These are phyloP conservation scores for Lithophane leautieri DNA, from an alignment of 2,888 invertebrate species.

Conservation along the genomic window DNA sequence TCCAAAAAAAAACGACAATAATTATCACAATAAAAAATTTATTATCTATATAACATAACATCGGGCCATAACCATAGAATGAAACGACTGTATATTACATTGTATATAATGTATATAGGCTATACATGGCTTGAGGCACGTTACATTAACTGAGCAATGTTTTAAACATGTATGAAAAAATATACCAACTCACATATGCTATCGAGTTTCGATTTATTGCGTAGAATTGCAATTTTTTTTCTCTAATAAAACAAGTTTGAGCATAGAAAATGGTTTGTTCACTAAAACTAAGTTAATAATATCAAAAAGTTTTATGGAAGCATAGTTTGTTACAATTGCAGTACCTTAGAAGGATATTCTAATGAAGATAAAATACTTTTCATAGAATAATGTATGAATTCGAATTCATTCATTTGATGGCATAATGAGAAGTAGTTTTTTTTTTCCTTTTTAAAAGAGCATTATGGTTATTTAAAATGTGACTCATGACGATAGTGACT, in stretches of 20 bases:
- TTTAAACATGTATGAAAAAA: slow-evolving; percentile 42
- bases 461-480: slow-evolving; percentile 9
- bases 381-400: background rate
- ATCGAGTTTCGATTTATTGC: slow-evolving; percentile 2
- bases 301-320: slow-evolving; percentile 47
- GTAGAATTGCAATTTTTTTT: slow-evolving; percentile 12
- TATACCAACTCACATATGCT: slow-evolving; percentile 30
- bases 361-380: slow-evolving; percentile 18
- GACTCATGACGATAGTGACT: slow-evolving; percentile 5
- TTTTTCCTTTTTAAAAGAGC: slow-evolving; percentile 4
- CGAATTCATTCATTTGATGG: background rate
- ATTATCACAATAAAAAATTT: slow-evolving; percentile 89
- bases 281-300: slow-evolving; percentile 42
- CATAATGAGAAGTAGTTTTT: background rate
- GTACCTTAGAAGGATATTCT: slow-evolving; percentile 4
- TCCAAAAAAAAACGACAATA: slow-evolving; percentile 66
- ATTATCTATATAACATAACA: slow-evolving; percentile 90
- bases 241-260: slow-evolving; percentile 24
- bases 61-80: slow-evolving; percentile 86
- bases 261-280: slow-evolving; percentile 30
- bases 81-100: slow-evolving; percentile 85
- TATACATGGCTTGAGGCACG: slow-evolving; percentile 74
- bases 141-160: slow-evolving; percentile 67
- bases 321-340: slow-evolving; percentile 20
- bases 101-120: slow-evolving; percentile 76